A percentile compares a stretch with the other conserved stretches of the same genome.
Evolutionary conservation across 2,888 invertebrate species (phyloP).

Genomic region (Oasisia sp.): DNA sequence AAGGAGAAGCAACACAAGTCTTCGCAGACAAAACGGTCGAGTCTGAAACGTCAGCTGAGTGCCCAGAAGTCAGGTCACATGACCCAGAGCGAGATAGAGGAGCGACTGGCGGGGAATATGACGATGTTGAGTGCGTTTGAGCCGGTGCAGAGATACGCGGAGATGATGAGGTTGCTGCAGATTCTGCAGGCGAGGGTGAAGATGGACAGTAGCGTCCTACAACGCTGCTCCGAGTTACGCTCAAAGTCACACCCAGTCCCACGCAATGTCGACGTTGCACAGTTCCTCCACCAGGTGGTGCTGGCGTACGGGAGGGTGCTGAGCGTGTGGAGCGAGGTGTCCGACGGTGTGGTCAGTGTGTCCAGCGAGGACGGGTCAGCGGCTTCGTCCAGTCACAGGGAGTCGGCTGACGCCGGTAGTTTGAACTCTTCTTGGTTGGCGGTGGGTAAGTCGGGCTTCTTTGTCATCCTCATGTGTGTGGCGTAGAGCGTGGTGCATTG

Average conservation of each 20-base stretch:
- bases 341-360: neutral
- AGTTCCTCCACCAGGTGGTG: conserved; percentile 4
- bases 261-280: neutral
- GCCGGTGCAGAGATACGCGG: neutral
- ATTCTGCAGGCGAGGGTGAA: neutral
- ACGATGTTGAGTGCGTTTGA: neutral
- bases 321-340: neutral
- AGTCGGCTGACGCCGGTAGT: neutral
- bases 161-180: neutral
- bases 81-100: neutral
- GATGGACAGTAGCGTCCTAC: neutral
- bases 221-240: neutral
- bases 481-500: too few species aligned
- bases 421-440: neutral
- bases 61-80: neutral
- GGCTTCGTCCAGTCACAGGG: neutral
- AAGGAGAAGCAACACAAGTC: neutral
- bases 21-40: neutral
- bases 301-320: neutral
- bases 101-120: neutral
- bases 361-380: neutral
- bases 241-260: neutral
- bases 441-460: neutral
- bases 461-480: neutral
- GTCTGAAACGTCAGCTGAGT: neutral